Conservation (phyloP, 1,140 invertebrate genomes). For the Drosophila varians region DNA sequence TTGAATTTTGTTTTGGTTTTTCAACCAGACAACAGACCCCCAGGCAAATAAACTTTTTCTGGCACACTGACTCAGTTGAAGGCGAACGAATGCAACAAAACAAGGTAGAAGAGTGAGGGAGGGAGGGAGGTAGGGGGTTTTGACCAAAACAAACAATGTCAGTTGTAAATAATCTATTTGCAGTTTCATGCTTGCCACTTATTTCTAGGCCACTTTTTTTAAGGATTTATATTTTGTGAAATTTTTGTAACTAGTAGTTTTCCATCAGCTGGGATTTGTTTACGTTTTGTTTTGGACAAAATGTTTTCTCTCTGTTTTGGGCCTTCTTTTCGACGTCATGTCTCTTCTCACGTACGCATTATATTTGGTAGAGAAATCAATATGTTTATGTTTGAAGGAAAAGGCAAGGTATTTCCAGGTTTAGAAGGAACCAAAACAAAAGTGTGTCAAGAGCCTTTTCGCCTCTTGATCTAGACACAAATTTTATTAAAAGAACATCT, state of each 20-base stretch:
- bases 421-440: constrained; percentile 17
- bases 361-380: neutral
- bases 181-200: neutral
- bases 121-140: neutral
- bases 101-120: constrained; percentile 29
- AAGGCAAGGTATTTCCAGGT: constrained; percentile 16
- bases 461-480: constrained; percentile 34
- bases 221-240: neutral
- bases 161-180: neutral
- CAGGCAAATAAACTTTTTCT: constrained; percentile 73
- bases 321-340: constrained; percentile 13
- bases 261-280: constrained; percentile 27
- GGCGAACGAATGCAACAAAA: constrained; percentile 58
- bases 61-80: constrained; percentile 76
- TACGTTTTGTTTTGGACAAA: constrained; percentile 8
- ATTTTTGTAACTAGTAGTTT: neutral
- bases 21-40: constrained; percentile 11
- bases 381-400: constrained; percentile 4
- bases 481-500: constrained; percentile 10
- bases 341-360: constrained; percentile 45
- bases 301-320: too few species aligned
- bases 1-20: constrained; percentile 50
- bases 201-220: neutral
- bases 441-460: constrained; percentile 62
- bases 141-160: constrained; percentile 37